phyloP scores from a whole-genome alignment of 2,797 vertebrate species.

The Anas flavirostris region DNA sequence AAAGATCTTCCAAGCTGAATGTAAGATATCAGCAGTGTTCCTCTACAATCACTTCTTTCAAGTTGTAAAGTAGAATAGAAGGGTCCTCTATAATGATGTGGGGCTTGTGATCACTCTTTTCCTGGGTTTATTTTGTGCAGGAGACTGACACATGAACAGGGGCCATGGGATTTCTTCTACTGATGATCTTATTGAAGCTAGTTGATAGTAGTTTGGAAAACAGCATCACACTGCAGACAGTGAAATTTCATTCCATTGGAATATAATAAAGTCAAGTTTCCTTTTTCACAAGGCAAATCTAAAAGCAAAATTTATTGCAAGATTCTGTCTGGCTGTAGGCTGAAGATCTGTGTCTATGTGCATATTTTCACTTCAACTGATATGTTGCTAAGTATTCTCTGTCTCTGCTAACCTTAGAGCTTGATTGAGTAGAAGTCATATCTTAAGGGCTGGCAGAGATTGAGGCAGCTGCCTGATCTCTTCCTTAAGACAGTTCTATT shows the following conservation, averaged over 20 bases:
- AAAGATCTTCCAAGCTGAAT: background rate
- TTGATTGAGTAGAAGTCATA: background rate
- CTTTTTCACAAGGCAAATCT: background rate
- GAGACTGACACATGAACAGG: background rate
- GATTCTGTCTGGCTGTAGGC: background rate
- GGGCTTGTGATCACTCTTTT: background rate
- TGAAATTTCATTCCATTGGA: background rate
- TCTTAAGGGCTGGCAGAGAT: background rate
- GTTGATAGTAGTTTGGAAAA: background rate
- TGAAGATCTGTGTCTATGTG: background rate
- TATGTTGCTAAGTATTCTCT: background rate
- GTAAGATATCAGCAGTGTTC: background rate
- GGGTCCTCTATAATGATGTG: background rate
- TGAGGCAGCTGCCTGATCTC: background rate
- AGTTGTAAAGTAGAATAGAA: background rate
- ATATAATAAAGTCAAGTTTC: background rate
- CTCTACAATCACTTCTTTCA: background rate
- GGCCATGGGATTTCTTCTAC: background rate
- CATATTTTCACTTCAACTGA: background rate
- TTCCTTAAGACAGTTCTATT: conserved; percentile 43
- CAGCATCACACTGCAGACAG: background rate
- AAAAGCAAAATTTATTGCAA: background rate
- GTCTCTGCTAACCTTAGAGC: background rate
- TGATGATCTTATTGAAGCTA: background rate
- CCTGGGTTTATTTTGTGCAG: background rate